Conservation (phyloP, 2,113 vertebrate genomes). For the Centrocercus urophasianus region DNA sequence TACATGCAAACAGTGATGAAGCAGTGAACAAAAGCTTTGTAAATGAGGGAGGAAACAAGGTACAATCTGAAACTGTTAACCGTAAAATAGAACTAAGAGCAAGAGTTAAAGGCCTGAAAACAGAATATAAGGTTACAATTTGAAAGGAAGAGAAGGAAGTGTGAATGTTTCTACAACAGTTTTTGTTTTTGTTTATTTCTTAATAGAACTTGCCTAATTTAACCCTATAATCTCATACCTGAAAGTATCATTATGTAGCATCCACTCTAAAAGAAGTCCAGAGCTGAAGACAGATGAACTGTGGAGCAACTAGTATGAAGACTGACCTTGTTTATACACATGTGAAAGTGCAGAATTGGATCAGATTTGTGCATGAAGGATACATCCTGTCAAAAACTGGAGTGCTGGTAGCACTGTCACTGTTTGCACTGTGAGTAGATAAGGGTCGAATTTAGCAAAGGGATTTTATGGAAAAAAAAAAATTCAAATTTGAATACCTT, state of each 20-base stretch:
- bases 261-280: not conserved
- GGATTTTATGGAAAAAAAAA: not conserved
- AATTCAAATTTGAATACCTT: not conserved
- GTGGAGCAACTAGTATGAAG: not conserved
- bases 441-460: not conserved
- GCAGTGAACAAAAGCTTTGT: slow-evolving; percentile 2
- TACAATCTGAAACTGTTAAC: not conserved
- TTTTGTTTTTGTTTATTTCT: not conserved
- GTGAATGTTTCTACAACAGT: not conserved
- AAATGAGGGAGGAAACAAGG: not conserved
- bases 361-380: not conserved
- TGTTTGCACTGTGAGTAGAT: not conserved
- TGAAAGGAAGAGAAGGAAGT: not conserved
- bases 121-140: not conserved
- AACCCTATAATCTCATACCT: not conserved
- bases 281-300: not conserved
- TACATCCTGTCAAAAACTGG: not conserved
- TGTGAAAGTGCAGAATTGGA: not conserved
- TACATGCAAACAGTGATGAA: slow-evolving; percentile 36
- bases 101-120: not conserved
- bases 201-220: not conserved
- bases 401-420: not conserved
- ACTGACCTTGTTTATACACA: not conserved
- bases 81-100: not conserved
- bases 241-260: not conserved